phyloP scores from a whole-genome alignment of 2,888 invertebrate genomes.

The Caradrina kadenii region DNA sequence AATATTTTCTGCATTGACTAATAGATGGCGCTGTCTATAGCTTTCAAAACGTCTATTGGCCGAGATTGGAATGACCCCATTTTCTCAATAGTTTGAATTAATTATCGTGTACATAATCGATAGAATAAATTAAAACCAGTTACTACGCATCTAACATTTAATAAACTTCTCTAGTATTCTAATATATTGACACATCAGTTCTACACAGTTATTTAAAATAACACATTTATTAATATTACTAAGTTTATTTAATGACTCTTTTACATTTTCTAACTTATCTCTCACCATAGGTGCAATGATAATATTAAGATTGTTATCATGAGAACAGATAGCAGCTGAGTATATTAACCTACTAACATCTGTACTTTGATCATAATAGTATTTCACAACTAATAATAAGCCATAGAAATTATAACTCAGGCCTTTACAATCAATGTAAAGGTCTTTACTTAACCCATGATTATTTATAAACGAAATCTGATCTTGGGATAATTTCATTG shows the following conservation, averaged over 20 bases:
- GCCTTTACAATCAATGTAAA: slow-evolving; percentile 92
- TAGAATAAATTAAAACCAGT: slow-evolving; percentile 18
- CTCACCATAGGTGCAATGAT: slow-evolving; percentile 81
- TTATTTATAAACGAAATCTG: slow-evolving; percentile 92
- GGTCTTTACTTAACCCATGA: slow-evolving; percentile 91
- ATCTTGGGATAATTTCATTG: slow-evolving; percentile 87
- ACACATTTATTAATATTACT: slow-evolving; percentile 74
- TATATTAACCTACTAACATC: slow-evolving; percentile 86
- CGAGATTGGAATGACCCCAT: background rate
- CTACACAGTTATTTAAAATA: slow-evolving; percentile 84
- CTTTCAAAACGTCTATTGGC: background rate
- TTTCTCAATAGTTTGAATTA: slow-evolving; percentile 4
- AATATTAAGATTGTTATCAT: slow-evolving; percentile 80
- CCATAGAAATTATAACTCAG: slow-evolving; percentile 92
- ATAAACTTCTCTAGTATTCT: slow-evolving; percentile 87
- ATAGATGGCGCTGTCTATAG: slow-evolving; percentile 36
- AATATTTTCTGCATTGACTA: background rate
- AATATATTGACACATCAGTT: slow-evolving; percentile 86
- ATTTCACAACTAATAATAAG: slow-evolving; percentile 85
- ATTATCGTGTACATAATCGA: background rate
- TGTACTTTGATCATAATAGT: slow-evolving; percentile 80
- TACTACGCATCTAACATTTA: slow-evolving; percentile 81
- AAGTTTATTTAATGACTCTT: slow-evolving; percentile 77
- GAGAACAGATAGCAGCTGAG: slow-evolving; percentile 84
- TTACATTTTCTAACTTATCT: slow-evolving; percentile 76